Conservation (phyloP, 2,797 vertebrate genomes). For the Huso huso region DNA sequence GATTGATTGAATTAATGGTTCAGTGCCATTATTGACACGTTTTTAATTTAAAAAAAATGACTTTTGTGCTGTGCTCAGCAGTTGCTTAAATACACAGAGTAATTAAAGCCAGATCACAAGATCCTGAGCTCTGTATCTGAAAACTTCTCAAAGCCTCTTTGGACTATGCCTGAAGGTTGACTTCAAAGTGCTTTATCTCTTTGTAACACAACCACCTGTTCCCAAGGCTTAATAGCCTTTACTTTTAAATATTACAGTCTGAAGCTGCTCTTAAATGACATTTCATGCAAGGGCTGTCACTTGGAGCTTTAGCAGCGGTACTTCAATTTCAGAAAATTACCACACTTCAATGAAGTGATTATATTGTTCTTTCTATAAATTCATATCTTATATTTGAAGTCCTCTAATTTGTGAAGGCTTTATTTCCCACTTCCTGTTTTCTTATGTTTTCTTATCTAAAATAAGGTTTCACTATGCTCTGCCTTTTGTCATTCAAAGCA, state of each 20-base stretch:
- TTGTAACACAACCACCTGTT: neutral
- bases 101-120: slow-evolving; percentile 1
- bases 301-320: no score
- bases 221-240: neutral
- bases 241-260: neutral
- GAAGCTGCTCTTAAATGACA: neutral
- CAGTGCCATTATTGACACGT: neutral
- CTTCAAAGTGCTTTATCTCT: neutral
- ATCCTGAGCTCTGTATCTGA: neutral
- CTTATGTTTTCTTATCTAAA: no score
- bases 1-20: neutral
- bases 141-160: neutral
- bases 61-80: slow-evolving; percentile 1
- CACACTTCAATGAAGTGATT: no score
- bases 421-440: no score
- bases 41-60: neutral
- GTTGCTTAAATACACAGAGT: neutral
- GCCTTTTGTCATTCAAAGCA: no score
- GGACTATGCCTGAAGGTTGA: neutral
- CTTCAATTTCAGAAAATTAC: no score
- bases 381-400: no score
- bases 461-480: no score
- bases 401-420: no score
- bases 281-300: no score
- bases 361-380: no score